These are phyloP conservation scores for Choloepus didactylus DNA, from an alignment of 2,797 vertebrate genomes.

Conservation along the genomic window DNA sequence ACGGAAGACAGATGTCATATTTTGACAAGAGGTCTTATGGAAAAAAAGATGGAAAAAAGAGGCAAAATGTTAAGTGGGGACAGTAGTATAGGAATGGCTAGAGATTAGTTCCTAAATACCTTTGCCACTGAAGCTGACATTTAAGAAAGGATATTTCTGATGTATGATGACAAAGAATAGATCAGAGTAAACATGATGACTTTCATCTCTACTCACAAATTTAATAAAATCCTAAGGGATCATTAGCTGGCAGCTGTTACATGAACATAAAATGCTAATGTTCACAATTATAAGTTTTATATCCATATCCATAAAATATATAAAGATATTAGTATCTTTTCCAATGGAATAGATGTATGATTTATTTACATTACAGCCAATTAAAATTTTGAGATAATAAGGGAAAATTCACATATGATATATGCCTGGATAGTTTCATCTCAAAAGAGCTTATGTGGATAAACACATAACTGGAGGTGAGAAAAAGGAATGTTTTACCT, in stretches of 20 bases:
- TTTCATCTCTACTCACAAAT: slow-evolving; percentile 85
- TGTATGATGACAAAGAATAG: slow-evolving; percentile 79
- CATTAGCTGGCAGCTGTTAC: slow-evolving; percentile 84
- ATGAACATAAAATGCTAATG: slow-evolving; percentile 88
- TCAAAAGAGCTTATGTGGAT: slow-evolving; percentile 78
- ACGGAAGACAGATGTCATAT: background rate
- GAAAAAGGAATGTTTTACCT: slow-evolving; percentile 71
- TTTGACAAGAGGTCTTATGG: background rate
- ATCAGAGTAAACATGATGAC: slow-evolving; percentile 80
- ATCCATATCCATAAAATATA: slow-evolving; percentile 79
- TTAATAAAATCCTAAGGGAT: slow-evolving; percentile 85
- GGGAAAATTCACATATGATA: slow-evolving; percentile 75
- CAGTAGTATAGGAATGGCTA: background rate
- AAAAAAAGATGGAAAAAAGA: background rate
- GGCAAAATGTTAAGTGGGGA: background rate
- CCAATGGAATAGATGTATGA: slow-evolving; percentile 77
- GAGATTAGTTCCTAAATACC: background rate
- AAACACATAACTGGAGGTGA: slow-evolving; percentile 15
- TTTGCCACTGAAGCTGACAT: slow-evolving; percentile 8
- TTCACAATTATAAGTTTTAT: slow-evolving; percentile 84
- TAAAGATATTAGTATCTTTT: slow-evolving; percentile 82
- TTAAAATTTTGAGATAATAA: slow-evolving; percentile 81
- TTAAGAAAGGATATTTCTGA: slow-evolving; percentile 74
- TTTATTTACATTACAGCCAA: slow-evolving; percentile 78
- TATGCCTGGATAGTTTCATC: slow-evolving; percentile 65